Conservation (phyloP, 2,113 vertebrate species). For the Echinops telfairi region DNA sequence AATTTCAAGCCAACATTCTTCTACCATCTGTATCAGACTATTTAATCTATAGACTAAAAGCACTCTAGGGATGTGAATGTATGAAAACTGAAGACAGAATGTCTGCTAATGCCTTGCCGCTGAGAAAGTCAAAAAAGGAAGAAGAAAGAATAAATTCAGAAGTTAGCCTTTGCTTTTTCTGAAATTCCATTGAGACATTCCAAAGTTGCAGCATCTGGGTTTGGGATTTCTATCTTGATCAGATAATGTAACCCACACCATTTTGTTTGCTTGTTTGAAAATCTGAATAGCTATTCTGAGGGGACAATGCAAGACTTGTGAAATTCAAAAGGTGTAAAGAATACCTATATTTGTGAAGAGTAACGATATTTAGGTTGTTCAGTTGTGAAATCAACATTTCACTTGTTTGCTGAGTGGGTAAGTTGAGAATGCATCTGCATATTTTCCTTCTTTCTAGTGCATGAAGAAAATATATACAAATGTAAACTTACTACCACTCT, state of each 20-base stretch:
- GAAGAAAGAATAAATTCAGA: neutral
- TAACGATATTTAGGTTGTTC: neutral
- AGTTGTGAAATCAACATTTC: slow-evolving; percentile 55
- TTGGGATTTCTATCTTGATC: slow-evolving; percentile 17
- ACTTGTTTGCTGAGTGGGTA: slow-evolving; percentile 38
- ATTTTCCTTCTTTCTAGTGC: slow-evolving; percentile 4
- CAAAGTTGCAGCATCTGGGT: neutral
- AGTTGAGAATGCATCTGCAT: neutral
- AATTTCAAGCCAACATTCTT: slow-evolving; percentile 57
- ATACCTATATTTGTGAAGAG: neutral
- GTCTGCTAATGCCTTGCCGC: slow-evolving; percentile 27
- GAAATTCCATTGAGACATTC: slow-evolving; percentile 37
- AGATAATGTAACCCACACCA: neutral
- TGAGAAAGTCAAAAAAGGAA: neutral
- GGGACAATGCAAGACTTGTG: neutral
- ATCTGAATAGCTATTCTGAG: neutral
- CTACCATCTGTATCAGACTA: slow-evolving; percentile 60
- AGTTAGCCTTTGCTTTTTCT: slow-evolving; percentile 66
- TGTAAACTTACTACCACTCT: neutral
- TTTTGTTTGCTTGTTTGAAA: neutral
- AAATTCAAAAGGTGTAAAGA: slow-evolving; percentile 41
- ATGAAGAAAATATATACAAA: neutral
- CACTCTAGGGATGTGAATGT: slow-evolving; percentile 28
- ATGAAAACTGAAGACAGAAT: slow-evolving; percentile 22
- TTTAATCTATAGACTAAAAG: slow-evolving; percentile 62